These are phyloP conservation scores for Brachyopa scutellaris DNA, from an alignment of 2,888 invertebrate species.

Conservation along the genomic window DNA sequence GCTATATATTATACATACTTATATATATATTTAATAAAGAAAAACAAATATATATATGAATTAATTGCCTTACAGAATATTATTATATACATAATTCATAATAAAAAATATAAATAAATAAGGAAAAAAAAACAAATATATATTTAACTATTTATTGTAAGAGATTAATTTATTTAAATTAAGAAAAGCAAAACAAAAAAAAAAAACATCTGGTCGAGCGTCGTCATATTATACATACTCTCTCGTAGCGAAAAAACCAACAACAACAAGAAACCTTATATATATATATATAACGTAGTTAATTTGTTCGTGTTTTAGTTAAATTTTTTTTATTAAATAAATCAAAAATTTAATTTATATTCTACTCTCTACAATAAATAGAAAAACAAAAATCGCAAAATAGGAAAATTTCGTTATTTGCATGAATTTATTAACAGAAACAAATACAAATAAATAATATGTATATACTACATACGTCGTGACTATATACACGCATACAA, in stretches of 20 bases:
- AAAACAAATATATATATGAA: slow-evolving; percentile 66
- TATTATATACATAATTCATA: slow-evolving; percentile 73
- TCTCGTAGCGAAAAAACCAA: slow-evolving; percentile 57
- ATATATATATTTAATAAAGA: slow-evolving; percentile 52
- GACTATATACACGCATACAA: slow-evolving; percentile 71
- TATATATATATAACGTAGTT: slow-evolving; percentile 38
- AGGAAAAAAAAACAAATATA: slow-evolving; percentile 52
- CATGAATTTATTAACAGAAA: slow-evolving; percentile 67
- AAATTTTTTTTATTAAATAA: slow-evolving; percentile 26
- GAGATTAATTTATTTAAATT: slow-evolving; percentile 60
- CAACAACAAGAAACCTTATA: slow-evolving; percentile 25
- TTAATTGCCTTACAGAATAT: slow-evolving; percentile 73
- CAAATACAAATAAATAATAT: slow-evolving; percentile 35
- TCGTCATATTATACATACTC: slow-evolving; percentile 68
- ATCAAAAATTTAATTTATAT: slow-evolving; percentile 47
- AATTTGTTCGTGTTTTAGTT: slow-evolving; percentile 54
- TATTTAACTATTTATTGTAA: slow-evolving; percentile 72
- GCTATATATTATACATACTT: slow-evolving; percentile 73
- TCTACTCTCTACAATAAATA: slow-evolving; percentile 59
- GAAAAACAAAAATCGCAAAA: slow-evolving; percentile 33
- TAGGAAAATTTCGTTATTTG: slow-evolving; percentile 66
- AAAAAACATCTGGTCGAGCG: slow-evolving; percentile 61
- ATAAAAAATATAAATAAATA: slow-evolving; percentile 35
- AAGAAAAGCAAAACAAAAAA: too few relatives aligned
- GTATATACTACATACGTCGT: slow-evolving; percentile 65